Conservation (phyloP, 64 coral and sea anemone genomes). For the Pachyseris speciosa region DNA sequence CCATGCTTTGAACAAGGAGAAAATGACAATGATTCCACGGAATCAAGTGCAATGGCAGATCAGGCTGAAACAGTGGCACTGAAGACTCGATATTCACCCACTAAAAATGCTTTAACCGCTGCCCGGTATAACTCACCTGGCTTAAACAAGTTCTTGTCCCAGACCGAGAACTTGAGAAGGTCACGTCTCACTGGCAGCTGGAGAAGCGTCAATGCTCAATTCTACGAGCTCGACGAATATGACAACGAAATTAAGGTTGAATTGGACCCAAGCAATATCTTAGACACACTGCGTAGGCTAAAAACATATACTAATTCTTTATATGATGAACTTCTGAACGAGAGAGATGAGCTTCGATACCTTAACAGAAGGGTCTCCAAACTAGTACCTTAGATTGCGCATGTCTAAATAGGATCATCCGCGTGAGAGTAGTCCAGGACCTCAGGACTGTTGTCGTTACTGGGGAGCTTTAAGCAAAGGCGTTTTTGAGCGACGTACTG, state of each 20-base stretch:
- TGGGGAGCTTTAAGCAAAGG: no score
- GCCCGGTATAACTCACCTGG: neutral
- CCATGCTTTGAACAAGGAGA: neutral
- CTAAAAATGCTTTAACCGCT: neutral
- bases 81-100: neutral
- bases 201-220: conserved; percentile 47
- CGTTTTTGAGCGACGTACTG: no score
- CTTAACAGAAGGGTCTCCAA: neutral
- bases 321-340: conserved; percentile 50
- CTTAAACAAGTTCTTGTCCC: neutral
- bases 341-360: conserved; percentile 28
- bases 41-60: neutral
- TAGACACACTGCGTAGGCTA: conserved; percentile 55
- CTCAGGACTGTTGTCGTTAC: no score
- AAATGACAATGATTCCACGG: neutral
- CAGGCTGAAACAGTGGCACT: neutral
- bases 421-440: no score
- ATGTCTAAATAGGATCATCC: neutral
- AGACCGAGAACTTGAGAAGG: conserved; percentile 2
- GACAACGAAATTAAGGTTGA: conserved; percentile 64
- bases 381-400: neutral
- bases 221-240: conserved; percentile 74
- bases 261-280: conserved; percentile 6
- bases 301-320: conserved; percentile 55
- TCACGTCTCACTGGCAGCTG: conserved; percentile 40